A percentile compares a stretch with the other conserved stretches of the same genome.
phyloP scores from a whole-genome alignment of 2,888 invertebrate species.

The Parnassius smintheus region DNA sequence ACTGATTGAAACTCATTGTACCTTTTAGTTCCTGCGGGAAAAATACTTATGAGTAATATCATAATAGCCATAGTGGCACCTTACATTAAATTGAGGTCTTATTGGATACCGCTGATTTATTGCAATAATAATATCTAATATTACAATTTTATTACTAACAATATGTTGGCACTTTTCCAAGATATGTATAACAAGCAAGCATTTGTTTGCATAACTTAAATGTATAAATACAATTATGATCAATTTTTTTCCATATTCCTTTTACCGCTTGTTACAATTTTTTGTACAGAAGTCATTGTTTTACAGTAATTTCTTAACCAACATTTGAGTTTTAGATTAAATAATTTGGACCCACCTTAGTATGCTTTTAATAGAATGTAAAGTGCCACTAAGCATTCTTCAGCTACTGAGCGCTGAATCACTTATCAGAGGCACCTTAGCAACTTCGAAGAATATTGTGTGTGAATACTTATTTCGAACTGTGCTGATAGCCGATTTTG shows the following conservation, averaged over 20 bases:
- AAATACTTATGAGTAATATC: slow-evolving; percentile 3
- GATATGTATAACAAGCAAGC: neutral
- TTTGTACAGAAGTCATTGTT: slow-evolving; percentile 2
- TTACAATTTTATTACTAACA: slow-evolving; percentile 13
- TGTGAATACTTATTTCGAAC: slow-evolving; percentile 97
- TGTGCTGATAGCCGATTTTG: slow-evolving; percentile 90
- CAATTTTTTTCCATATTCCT: neutral
- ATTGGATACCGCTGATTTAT: slow-evolving; percentile 14
- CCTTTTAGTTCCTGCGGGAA: slow-evolving; percentile 4
- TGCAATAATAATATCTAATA: slow-evolving; percentile 11
- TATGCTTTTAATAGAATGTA: slow-evolving; percentile 48
- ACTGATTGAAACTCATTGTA: neutral
- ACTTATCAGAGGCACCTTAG: slow-evolving; percentile 86
- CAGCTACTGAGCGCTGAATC: slow-evolving; percentile 63
- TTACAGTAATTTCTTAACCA: neutral
- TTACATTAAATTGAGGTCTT: slow-evolving; percentile 40
- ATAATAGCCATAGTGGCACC: slow-evolving; percentile 51
- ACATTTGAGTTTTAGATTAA: slow-evolving; percentile 30
- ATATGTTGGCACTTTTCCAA: neutral
- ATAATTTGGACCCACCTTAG: slow-evolving; percentile 63
- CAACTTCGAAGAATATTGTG: slow-evolving; percentile 95
- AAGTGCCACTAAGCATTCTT: slow-evolving; percentile 51
- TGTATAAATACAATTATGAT: slow-evolving; percentile 12
- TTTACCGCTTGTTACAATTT: neutral
- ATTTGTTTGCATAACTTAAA: slow-evolving; percentile 3